A percentile compares a stretch with the other conserved stretches of the same genome.
Evolutionary conservation across 2,797 vertebrate species (phyloP).

Genomic region (Ciconia nigra): DNA sequence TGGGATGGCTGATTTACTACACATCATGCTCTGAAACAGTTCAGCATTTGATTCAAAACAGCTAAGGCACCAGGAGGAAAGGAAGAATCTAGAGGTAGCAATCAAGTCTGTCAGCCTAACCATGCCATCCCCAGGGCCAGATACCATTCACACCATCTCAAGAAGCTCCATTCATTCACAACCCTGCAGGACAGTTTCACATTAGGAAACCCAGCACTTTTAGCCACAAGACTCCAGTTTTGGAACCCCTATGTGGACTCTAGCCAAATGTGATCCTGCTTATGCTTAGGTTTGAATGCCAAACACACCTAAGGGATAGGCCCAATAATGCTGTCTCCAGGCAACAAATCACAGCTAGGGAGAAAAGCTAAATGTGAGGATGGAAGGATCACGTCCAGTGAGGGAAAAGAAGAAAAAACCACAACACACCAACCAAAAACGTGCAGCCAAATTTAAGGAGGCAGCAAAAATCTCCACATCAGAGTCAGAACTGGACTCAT

Average conservation of each 20-base stretch:
- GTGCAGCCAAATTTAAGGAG: background rate
- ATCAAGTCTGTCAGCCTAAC: background rate
- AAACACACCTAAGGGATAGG: background rate
- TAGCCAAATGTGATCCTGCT: background rate
- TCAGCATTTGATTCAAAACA: background rate
- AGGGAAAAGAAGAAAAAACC: too few species aligned
- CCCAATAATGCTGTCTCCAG: background rate
- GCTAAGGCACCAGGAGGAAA: background rate
- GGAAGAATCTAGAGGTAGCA: background rate
- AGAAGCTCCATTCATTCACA: background rate
- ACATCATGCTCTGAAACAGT: background rate
- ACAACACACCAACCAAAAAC: background rate
- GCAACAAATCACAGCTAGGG: background rate
- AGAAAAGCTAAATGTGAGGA: background rate
- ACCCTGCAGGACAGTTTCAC: background rate
- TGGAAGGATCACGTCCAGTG: background rate
- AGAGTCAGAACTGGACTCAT: background rate
- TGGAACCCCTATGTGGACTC: background rate
- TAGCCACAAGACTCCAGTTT: background rate
- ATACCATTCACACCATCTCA: background rate
- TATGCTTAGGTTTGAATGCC: background rate
- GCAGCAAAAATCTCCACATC: background rate
- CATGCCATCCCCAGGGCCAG: background rate
- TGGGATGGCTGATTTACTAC: background rate
- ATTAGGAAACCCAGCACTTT: background rate